phyloP scores from a whole-genome alignment of 2,888 invertebrate genomes.

The Macrophya alboannulata region DNA sequence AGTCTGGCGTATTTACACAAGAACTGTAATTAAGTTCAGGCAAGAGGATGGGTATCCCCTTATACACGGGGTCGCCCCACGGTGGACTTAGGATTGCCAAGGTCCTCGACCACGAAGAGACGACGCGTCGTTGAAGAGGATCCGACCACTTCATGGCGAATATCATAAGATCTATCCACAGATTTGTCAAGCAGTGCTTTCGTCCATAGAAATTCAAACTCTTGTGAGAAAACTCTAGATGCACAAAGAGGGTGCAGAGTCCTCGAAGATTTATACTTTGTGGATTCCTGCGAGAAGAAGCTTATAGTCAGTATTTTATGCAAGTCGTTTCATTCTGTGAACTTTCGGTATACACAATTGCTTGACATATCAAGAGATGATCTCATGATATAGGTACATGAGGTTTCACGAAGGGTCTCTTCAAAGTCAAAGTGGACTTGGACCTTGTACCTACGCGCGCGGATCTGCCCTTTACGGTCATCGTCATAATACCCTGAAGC shows the following conservation, averaged over 20 bases:
- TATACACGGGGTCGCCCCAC: constrained; percentile 26
- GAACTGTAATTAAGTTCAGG: constrained; percentile 70
- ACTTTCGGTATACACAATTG: not conserved
- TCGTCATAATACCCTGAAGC: constrained; percentile 1
- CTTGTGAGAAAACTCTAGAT: not conserved
- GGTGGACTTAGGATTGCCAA: constrained; percentile 40
- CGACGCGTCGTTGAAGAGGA: constrained; percentile 1
- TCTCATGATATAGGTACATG: not conserved
- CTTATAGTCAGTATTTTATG: too few relatives aligned
- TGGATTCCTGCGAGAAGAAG: too few relatives aligned
- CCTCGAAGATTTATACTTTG: too few relatives aligned
- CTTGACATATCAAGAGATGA: not conserved
- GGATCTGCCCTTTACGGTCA: constrained; percentile 9
- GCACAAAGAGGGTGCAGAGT: not conserved
- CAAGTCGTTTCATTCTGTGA: too few relatives aligned
- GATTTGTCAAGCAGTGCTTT: not conserved
- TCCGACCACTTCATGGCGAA: not conserved
- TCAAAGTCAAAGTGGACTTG: not conserved
- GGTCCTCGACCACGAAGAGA: constrained; percentile 22
- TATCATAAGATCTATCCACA: constrained; percentile 1
- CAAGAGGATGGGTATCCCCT: constrained; percentile 30
- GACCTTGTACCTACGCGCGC: not conserved
- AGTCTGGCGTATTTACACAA: constrained; percentile 63
- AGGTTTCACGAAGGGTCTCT: not conserved
- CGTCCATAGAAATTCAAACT: not conserved